Base-by-base conservation (phyloP, 2,797 vertebrate species). In the Alcedo atthis region DNA sequence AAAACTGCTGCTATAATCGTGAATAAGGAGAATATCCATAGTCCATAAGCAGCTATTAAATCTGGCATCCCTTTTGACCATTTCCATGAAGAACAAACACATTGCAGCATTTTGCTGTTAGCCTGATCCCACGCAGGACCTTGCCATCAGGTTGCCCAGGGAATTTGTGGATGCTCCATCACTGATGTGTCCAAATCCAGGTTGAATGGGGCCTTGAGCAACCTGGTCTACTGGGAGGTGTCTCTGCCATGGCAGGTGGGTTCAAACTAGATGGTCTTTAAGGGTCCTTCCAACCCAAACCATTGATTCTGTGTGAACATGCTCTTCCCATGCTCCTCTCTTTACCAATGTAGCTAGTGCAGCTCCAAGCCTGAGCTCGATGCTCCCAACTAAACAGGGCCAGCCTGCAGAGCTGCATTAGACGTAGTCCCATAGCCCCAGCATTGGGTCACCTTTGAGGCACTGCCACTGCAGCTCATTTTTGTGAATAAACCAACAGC, bases 101-200 rank as follows among this genome's bases (percentile, higher is more conserved):
- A 4, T 7, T 20, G 32, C 20, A 48, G 30, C 6, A 0, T n/a
- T 62, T 62, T 57, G 25, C 83, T 51, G 12, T 25, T 35, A 48
- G 24, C 2, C 0, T 45, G 6, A 12, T 15, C 25, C 68, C 57
- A 4, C 0, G 0, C 0, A 1, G 43, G 46, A 12, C 45, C 62
- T 42, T 58, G 14, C 24, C 35, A 22, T 53, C 28, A n/a, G 67
- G 33, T 28, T 51, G 49, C 25, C 49, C 49, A 51, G 49, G 49
- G 49, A 51, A 51, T 25, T 28, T 28, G 49, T 51, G 49, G 49
- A 51, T 51, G 15, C 25, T 51, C 25, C 25, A 51, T 28, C 49
- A 51, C 49, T 51, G 25, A 51, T 51, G 49, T 28, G 15, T 28
- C 26, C 49, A 51, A 26, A 28, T 51, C 25, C 15, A 51, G 15